These are phyloP conservation scores for Noctua pronuba DNA, from an alignment of 2,888 invertebrate genomes.

Conservation along the genomic window DNA sequence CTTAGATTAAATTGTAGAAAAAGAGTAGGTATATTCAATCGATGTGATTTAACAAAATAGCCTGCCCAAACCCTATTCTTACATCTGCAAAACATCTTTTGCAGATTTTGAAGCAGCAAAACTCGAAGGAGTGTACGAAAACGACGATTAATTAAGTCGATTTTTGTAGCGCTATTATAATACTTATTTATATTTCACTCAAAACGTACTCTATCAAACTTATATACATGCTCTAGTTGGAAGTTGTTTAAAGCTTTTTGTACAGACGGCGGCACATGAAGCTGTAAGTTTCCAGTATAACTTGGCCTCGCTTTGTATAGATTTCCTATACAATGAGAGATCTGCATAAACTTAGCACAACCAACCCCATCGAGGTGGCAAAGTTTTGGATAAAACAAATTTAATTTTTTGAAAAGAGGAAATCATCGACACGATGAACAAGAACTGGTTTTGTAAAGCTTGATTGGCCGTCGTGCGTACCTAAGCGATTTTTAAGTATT, in stretches of 20 bases:
- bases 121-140: conserved; percentile 33
- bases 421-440: too few species aligned
- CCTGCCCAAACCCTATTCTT: neutral
- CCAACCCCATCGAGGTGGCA: too few species aligned
- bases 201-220: neutral
- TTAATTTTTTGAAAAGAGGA: too few species aligned
- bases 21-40: neutral
- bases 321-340: too few species aligned
- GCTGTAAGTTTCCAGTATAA: too few species aligned
- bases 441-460: too few species aligned
- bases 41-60: neutral
- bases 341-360: too few species aligned
- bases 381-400: too few species aligned
- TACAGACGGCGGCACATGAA: too few species aligned
- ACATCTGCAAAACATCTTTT: conserved; percentile 4
- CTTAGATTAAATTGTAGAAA: neutral
- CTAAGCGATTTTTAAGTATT: neutral
- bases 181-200: conserved; percentile 8
- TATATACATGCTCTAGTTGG: neutral
- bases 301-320: too few species aligned
- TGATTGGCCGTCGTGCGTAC: too few species aligned
- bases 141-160: neutral
- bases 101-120: conserved; percentile 56
- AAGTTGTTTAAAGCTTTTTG: conserved; percentile 11
- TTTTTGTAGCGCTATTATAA: neutral